A percentile compares a stretch with the other conserved stretches of the same genome.
Conservation (phyloP, 1,140 invertebrate species). For the Nylanderia fulva region DNA sequence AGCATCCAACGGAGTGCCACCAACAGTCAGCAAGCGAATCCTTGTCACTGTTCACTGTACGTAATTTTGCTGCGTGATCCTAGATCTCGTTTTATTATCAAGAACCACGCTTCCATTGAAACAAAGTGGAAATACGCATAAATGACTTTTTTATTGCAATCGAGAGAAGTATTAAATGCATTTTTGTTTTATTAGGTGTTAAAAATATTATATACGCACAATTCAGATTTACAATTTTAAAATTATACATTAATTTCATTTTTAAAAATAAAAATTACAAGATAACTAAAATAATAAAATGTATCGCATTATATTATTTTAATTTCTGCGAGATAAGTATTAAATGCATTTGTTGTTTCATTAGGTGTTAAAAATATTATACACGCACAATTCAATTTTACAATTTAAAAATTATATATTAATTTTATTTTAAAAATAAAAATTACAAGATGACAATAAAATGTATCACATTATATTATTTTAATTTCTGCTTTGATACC, state of each 20-base stretch:
- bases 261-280: not conserved
- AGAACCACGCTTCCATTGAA: not conserved
- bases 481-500: not conserved
- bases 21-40: constrained; percentile 92
- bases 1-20: constrained; percentile 92
- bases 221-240: constrained; percentile 7
- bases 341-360: too few relatives aligned
- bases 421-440: not conserved
- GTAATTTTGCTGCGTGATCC: constrained; percentile 80
- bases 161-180: constrained; percentile 33
- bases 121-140: constrained; percentile 3
- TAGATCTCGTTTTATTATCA: constrained; percentile 17
- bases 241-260: not conserved
- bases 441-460: not conserved
- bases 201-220: not conserved
- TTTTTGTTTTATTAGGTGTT: not conserved
- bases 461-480: not conserved
- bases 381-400: not conserved
- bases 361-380: too few relatives aligned
- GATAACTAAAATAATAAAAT: not conserved
- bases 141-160: constrained; percentile 14
- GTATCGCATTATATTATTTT: not conserved
- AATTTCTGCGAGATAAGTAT: too few relatives aligned
- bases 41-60: constrained; percentile 92
- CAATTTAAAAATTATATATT: not conserved